Conservation (phyloP, 2,888 invertebrate species). For the Agapetus fuscipes region DNA sequence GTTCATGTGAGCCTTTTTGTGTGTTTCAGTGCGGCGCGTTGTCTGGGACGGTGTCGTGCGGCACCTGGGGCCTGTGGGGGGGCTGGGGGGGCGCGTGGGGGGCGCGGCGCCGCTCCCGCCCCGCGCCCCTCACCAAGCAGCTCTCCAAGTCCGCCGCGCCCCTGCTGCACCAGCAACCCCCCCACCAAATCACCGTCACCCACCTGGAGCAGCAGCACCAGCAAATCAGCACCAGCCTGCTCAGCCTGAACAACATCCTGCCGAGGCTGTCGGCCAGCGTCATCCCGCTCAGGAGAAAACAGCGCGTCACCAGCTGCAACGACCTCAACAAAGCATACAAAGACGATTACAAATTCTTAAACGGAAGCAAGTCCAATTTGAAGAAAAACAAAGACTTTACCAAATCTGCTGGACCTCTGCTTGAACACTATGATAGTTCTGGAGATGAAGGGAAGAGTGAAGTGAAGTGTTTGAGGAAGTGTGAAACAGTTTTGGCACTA, state of each 20-base stretch:
- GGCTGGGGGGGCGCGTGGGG: conserved; percentile 8
- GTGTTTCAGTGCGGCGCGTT: conserved; percentile 3
- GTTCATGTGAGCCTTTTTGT: too few relatives aligned
- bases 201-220: conserved; percentile 24
- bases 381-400: conserved; percentile 4
- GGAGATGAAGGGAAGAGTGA: too few relatives aligned
- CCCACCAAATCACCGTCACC: conserved; percentile 35
- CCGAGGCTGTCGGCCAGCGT: conserved; percentile 39
- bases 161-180: conserved; percentile 5
- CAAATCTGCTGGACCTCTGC: conserved; percentile 4
- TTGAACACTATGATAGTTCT: background rate
- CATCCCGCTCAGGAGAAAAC: conserved; percentile 17
- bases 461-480: conserved; percentile 1
- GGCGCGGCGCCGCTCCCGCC: conserved; percentile 12
- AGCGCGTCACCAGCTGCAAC: conserved; percentile 37
- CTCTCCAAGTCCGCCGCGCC: conserved; percentile 25
- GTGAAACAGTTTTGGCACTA: conserved; percentile 9
- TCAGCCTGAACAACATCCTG: conserved; percentile 39
- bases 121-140: conserved; percentile 31
- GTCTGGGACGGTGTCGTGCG: conserved; percentile 10
- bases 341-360: background rate
- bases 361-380: conserved; percentile 6
- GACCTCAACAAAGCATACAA: conserved; percentile 38
- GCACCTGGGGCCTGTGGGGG: conserved; percentile 2
- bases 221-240: too few relatives aligned